Evolutionary conservation across 2,113 vertebrate species (phyloP), one percentile per base, ranked within the genome.

Genomic region (Meriones unguiculatus): DNA sequence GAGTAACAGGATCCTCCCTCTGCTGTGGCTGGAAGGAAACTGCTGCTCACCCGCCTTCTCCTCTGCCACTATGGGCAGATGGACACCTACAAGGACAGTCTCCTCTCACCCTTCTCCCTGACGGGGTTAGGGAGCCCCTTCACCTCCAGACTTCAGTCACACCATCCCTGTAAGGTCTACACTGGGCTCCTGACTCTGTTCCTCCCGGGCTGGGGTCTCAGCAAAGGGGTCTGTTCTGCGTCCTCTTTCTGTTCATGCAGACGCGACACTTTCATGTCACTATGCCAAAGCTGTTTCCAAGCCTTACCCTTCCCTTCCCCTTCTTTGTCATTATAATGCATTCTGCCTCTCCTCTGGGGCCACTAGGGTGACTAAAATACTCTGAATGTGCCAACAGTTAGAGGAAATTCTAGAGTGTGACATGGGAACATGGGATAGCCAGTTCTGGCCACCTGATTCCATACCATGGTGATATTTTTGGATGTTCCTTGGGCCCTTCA

Each of bases 201-300:
- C 46, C 4, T 0, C 12, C 70, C 2, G 20, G 22, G 25, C 54
- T 2, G 5, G 76, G 62, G 20, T 54, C 57, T 72, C 15, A 8
- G 25, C 50, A 57, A 32, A 72, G 76, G n/a, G 50, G 10, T 7
- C 46, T 65, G 13, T 35, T 41, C 32, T 57, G 17, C 2, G 14
- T 8, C 25, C 14, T 4, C 13, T 46, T 35, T 22, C 13, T 30
- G 6, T 35, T 4, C 10, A 0, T 1, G 52, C 2, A 78, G 14
- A 30, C 1, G 20, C 57, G 52, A 52, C 22, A 41, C 75, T 57
- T 57, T 57, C 57, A 57, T 57, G 57, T 57, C 28, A 62, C 3
- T 2, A 4, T 24, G 57, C 38, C 91, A 87, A 89, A 65, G 57
- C 32, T 25, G 18, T 22, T 38, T 35, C 65, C 3, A 2, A 46